Evolutionary conservation across 1,140 invertebrate genomes (phyloP).

Genomic region (Caenorhabditis elegans): DNA sequence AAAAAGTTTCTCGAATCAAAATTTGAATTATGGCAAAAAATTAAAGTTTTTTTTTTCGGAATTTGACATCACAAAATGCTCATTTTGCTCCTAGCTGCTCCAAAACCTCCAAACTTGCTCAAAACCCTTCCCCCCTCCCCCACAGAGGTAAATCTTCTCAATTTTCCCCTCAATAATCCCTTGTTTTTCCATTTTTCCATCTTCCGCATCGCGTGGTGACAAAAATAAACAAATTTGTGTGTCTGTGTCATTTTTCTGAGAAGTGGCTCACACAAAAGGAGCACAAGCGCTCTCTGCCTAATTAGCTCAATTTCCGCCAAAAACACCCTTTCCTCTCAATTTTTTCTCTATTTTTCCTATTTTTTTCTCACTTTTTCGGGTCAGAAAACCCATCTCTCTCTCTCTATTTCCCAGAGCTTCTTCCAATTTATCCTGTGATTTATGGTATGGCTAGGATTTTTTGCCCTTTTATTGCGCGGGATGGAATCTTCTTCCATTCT

Average conservation of each 20-base stretch:
- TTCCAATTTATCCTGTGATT: neutral
- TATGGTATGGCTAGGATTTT: neutral
- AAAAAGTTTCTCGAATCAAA: no score
- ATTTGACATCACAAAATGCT: no score
- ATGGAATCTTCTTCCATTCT: neutral
- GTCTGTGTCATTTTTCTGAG: neutral
- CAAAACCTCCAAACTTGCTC: no score
- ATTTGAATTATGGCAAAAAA: no score
- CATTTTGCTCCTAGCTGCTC: no score
- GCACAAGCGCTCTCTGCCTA: neutral
- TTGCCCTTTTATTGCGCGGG: no score
- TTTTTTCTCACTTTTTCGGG: neutral
- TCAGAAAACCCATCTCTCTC: neutral
- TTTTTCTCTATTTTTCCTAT: neutral
- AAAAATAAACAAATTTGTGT: conserved; percentile 24
- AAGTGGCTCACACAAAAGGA: neutral
- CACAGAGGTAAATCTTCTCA: no score
- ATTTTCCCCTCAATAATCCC: no score
- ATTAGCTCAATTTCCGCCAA: conserved; percentile 9
- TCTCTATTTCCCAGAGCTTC: neutral
- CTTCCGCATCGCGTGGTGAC: no score
- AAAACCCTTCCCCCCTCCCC: no score
- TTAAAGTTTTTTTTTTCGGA: no score
- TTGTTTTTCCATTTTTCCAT: neutral
- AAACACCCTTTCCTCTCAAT: neutral